A percentile compares a stretch with the other conserved stretches of the same genome.
These are phyloP conservation scores for Yasuhikotakia modesta DNA, from an alignment of 2,797 vertebrate species.

Conservation along the genomic window DNA sequence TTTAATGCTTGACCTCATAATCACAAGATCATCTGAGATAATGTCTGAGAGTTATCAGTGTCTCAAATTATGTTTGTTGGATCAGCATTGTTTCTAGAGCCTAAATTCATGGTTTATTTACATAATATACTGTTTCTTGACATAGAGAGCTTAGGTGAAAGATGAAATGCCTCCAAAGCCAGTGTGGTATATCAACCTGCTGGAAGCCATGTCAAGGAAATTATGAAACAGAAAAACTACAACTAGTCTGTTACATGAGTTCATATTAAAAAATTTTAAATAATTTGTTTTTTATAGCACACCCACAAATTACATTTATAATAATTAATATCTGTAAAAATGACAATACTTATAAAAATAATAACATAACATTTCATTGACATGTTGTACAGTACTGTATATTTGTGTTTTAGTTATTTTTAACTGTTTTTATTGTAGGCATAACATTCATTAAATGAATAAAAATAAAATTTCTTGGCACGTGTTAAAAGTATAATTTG, in stretches of 20 bases:
- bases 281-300: background rate
- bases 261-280: background rate
- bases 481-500: background rate
- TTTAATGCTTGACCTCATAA: background rate
- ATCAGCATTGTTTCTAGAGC: background rate
- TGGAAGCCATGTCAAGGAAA: background rate
- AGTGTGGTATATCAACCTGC: background rate
- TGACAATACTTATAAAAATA: too few species aligned
- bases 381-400: too few species aligned
- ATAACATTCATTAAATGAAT: too few species aligned
- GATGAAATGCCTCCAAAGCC: background rate
- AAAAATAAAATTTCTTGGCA: too few species aligned
- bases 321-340: background rate
- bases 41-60: background rate
- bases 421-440: too few species aligned
- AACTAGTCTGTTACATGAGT: background rate
- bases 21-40: background rate
- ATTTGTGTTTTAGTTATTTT: too few species aligned
- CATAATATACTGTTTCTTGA: background rate
- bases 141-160: background rate
- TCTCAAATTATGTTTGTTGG: background rate
- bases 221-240: background rate
- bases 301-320: background rate
- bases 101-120: background rate
- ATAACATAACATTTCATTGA: too few species aligned